Base-by-base conservation (phyloP, 2,113 vertebrate genomes). In the Hemiscyllium ocellatum region DNA sequence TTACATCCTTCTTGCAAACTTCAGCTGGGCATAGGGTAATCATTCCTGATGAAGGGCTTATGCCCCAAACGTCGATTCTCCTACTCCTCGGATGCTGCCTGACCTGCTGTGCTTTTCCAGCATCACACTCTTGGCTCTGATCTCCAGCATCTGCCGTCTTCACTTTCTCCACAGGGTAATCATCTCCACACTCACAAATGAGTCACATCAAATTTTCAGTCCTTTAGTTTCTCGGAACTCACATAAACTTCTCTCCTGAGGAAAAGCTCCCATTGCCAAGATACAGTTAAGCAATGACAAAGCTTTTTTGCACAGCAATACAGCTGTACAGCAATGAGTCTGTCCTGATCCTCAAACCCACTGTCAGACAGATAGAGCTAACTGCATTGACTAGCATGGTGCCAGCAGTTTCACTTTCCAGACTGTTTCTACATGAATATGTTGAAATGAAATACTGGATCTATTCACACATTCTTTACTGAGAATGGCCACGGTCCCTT, bases 391-490 rank as follows among this genome's bases (percentile, higher is more conserved):
- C 13, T 2, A 80, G 4, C 10, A 5, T 5, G 17, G 33, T 37
- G 33, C n/a, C 61, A 93, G 89, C 17, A 93, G 56, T 66, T 91
- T 66, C 89, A 91, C 29, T 91, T 65, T 37, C 56, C 89, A 65
- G 13, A 4, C 5, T 66, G 56, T 24, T 83, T 17, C 37, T 12
- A 17, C 66, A n/a, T 37, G 17, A 66, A 68, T 19, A 65, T 61
- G 6, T 29, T 29, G 5, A 61, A 94, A 52, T 33, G 26, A 70
- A 95, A 95, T 50, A 95, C 94, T 72, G 94, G 42, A 29, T 33
- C 94, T 50, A 50, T 95, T 95, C 94, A 95, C 68, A 95, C 89
- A 68, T 93, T 93, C 61, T 93, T 93, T 20, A n/a, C 89, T 8
- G 89, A 93, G 37, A 70, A 95, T 33, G 47, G 94, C 94, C 66